Evolutionary conservation across 1,140 invertebrate species (phyloP).

Genomic region (Sarcophaga bullata): DNA sequence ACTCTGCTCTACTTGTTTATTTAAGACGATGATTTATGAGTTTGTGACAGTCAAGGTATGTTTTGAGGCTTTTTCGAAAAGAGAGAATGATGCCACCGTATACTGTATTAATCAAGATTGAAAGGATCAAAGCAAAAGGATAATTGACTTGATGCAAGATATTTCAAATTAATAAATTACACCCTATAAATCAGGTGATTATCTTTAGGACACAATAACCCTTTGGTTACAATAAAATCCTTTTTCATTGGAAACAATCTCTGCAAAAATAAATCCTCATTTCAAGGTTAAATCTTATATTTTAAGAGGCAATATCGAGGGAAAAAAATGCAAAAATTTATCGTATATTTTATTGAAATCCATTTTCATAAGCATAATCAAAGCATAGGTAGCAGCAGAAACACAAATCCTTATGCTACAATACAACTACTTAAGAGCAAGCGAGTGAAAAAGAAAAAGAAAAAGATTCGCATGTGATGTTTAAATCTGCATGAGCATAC

Average conservation of each 20-base stretch:
- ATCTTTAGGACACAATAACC: too few species aligned
- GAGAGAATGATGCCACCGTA: too few species aligned
- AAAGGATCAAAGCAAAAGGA: too few species aligned
- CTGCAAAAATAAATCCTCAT: not conserved
- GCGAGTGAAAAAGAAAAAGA: not conserved
- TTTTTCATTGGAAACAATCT: too few species aligned
- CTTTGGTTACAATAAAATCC: too few species aligned
- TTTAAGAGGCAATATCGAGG: too few species aligned
- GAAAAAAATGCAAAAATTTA: not conserved
- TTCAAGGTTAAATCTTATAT: not conserved
- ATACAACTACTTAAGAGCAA: not conserved
- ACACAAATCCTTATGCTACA: not conserved
- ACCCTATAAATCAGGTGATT: too few species aligned
- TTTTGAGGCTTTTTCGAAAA: not conserved
- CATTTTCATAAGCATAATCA: not conserved
- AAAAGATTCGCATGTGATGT: not conserved
- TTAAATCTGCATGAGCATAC: not conserved
- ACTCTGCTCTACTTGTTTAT: not conserved
- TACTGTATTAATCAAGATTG: too few species aligned
- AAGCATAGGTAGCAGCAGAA: not conserved
- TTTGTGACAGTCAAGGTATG: conserved; percentile 24
- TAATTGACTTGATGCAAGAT: too few species aligned
- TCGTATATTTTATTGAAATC: not conserved
- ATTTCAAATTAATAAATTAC: too few species aligned
- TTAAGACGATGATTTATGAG: conserved; percentile 28